phyloP scores from a whole-genome alignment of 1,140 invertebrate species.

The Halictus rubicundus region DNA sequence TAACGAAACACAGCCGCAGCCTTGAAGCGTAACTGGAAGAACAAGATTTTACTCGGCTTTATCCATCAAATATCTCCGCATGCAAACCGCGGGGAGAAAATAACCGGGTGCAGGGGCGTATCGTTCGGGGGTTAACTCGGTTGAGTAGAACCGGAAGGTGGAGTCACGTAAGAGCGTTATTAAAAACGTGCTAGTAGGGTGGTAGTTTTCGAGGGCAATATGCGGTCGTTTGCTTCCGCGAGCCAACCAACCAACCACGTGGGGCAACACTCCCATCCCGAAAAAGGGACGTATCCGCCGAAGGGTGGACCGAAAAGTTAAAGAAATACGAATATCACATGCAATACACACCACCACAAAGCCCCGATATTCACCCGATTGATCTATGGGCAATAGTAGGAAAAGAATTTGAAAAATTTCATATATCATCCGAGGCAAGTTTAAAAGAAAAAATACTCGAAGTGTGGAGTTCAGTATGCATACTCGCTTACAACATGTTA shows the following conservation, averaged over 20 bases:
- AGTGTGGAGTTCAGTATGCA: too few species aligned
- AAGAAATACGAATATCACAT: too few species aligned
- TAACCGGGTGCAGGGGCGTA: slow-evolving; percentile 15
- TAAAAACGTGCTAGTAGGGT: slow-evolving; percentile 68
- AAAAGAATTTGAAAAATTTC: too few species aligned
- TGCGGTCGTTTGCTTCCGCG: slow-evolving; percentile 59
- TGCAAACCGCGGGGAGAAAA: slow-evolving; percentile 40
- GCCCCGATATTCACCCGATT: too few species aligned
- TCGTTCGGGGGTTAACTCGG: slow-evolving; percentile 4
- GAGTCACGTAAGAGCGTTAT: slow-evolving; percentile 71
- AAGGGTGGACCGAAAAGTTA: too few species aligned
- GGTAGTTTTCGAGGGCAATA: slow-evolving; percentile 69
- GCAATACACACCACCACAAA: too few species aligned
- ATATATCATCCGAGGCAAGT: too few species aligned
- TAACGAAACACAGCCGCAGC: not conserved
- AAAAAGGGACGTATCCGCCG: not conserved
- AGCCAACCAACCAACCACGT: slow-evolving; percentile 20
- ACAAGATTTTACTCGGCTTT: slow-evolving; percentile 4
- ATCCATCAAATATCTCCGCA: slow-evolving; percentile 18
- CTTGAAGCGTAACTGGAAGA: slow-evolving; percentile 6
- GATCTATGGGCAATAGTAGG: too few species aligned
- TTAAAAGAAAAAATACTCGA: too few species aligned
- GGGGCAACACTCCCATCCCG: slow-evolving; percentile 2
- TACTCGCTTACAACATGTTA: too few species aligned
- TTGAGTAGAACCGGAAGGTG: slow-evolving; percentile 18